Evolutionary conservation across 2,113 vertebrate species (phyloP).

Genomic region (Syngnathoides biaculeatus): DNA sequence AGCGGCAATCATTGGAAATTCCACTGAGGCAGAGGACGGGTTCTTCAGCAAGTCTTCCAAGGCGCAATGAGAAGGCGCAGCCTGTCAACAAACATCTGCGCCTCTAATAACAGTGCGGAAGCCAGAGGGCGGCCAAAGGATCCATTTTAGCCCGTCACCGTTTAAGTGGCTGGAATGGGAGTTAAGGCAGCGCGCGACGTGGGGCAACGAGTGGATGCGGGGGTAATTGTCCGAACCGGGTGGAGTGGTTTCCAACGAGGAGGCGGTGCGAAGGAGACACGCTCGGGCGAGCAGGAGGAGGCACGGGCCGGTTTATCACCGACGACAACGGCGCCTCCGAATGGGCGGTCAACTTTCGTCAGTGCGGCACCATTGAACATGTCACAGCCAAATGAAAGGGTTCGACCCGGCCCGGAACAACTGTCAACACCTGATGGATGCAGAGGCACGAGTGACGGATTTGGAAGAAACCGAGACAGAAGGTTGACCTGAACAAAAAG

Average conservation of each 20-base stretch:
- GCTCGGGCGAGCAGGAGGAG: conserved; percentile 62
- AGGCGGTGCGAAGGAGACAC: conserved; percentile 39
- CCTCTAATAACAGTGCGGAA: conserved; percentile 63
- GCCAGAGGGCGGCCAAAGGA: conserved; percentile 57
- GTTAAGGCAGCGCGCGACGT: conserved; percentile 52
- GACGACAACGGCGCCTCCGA: conserved; percentile 40
- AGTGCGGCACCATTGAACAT: conserved; percentile 68
- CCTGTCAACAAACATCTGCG: conserved; percentile 62
- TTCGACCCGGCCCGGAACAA: conserved; percentile 28
- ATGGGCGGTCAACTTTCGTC: conserved; percentile 60
- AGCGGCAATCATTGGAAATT: conserved; percentile 48
- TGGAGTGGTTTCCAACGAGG: conserved; percentile 69
- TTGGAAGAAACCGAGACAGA: conserved; percentile 37
- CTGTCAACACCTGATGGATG: conserved; percentile 38
- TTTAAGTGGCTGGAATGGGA: conserved; percentile 69
- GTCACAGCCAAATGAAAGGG: conserved; percentile 57
- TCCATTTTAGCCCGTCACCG: conserved; percentile 71
- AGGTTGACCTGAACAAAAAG: not conserved
- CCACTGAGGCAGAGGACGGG: conserved; percentile 39
- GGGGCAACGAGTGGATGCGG: conserved; percentile 46
- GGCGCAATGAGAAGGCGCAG: conserved; percentile 57
- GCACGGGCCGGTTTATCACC: conserved; percentile 51
- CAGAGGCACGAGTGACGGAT: conserved; percentile 54
- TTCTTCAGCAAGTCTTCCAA: conserved; percentile 46
- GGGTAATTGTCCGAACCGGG: conserved; percentile 68